These are phyloP conservation scores for Cuniculus paca DNA, from an alignment of 2,797 vertebrate species.

Conservation along the genomic window DNA sequence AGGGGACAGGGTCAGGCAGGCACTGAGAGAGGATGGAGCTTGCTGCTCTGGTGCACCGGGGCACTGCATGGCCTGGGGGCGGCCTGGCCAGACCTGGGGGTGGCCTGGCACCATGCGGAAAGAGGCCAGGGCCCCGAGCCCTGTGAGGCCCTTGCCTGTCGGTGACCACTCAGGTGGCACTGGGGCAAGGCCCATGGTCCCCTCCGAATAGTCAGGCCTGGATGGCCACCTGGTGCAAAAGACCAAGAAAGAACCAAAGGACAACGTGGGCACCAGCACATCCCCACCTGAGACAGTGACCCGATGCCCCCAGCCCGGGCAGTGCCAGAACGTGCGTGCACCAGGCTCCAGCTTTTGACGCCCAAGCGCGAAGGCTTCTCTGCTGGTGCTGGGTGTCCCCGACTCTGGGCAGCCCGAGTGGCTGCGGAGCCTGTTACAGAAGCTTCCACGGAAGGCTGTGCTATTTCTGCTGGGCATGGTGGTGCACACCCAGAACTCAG, in stretches of 20 bases:
- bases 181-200: neutral
- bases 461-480: neutral
- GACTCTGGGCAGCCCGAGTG: neutral
- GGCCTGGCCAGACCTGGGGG: fast-evolving
- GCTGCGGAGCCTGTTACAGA: no score
- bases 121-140: neutral
- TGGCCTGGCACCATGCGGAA: no score
- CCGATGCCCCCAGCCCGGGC: neutral
- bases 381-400: neutral
- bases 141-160: no score
- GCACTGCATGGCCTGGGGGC: no score
- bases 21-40: no score
- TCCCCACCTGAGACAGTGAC: neutral
- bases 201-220: neutral
- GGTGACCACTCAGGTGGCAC: neutral
- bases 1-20: no score
- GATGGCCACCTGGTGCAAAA: neutral
- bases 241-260: neutral
- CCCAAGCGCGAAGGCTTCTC: no score
- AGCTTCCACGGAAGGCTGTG: neutral
- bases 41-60: neutral
- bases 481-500: neutral
- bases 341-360: neutral
- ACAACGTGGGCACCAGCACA: fast-evolving
- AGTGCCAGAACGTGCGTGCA: neutral